Percentiles rank a stretch among this genome's conserved stretches.
Evolutionary conservation across 2,888 invertebrate species (phyloP).

Genomic region (Tetheella fluctuosa): DNA sequence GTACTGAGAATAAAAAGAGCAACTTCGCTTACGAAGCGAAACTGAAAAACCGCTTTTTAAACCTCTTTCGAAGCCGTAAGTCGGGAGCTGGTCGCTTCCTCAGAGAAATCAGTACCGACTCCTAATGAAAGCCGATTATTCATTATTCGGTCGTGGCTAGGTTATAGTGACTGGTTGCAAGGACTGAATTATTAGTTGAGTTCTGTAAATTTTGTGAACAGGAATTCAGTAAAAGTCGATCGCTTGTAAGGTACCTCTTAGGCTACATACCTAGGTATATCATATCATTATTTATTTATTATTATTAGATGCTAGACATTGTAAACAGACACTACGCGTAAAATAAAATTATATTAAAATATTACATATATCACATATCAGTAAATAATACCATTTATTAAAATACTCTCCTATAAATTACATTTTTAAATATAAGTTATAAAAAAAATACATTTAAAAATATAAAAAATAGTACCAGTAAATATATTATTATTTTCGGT

Average conservation of each 20-base stretch:
- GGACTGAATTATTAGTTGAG: background rate
- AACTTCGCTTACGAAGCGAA: slow-evolving; percentile 30
- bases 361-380: too few species aligned
- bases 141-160: slow-evolving; percentile 37
- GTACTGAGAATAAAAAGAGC: slow-evolving; percentile 17
- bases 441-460: too few species aligned
- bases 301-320: too few species aligned
- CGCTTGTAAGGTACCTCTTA: background rate
- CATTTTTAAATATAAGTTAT: too few species aligned
- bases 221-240: background rate
- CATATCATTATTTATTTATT: too few species aligned
- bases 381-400: too few species aligned
- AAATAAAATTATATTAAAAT: background rate
- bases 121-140: slow-evolving; percentile 61
- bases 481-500: too few species aligned
- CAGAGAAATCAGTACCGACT: slow-evolving; percentile 50
- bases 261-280: too few species aligned
- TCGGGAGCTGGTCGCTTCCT: slow-evolving; percentile 43
- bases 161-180: slow-evolving; percentile 3
- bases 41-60: slow-evolving; percentile 43
- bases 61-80: slow-evolving; percentile 44
- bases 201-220: background rate
- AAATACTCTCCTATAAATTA: too few species aligned
- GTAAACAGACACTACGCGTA: background rate
- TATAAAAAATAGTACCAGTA: too few species aligned